Evolutionary conservation across 2,888 invertebrate species (phyloP), one percentile per base, ranked within the genome.

Genomic region (Drosophila anomalata): DNA sequence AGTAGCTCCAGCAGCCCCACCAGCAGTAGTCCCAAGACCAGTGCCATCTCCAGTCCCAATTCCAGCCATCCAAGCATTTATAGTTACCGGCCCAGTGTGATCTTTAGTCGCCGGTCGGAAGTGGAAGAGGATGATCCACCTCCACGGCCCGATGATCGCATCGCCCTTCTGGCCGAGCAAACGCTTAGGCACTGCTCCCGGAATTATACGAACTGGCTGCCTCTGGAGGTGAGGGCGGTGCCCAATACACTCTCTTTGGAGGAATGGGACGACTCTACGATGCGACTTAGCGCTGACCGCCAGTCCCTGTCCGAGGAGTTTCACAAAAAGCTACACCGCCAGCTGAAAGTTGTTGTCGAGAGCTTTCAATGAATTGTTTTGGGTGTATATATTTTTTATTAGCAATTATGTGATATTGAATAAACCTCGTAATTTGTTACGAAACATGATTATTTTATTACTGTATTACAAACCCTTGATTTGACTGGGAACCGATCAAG

Each of bases 21-120:
- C 6, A 61, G 50, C 8, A 61, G 52, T 5, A 55, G 61, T n/a
- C 56, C 53, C 41, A 53, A 52, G 20, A 54, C 41, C 33, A 31
- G n/a, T 12, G 33, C 44, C 22, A 24, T 24, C 3, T 24, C 22
- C 7, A 55, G 63, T n/a, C 56, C 56, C 33, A 51, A 54, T 14
- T 59, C 44, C 39, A 31, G 12, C 11, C 36, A 47, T 52, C 36
- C 29, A 17, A 59, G 57, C 22, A 55, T 59, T 11, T 7, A 14
- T 2, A 75, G 50, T 51, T 77, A 75, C 33, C 65, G 47, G 58
- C 73, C 86, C 7, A 82, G 77, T 5, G 72, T 51, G 7, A 57
- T 57, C 14, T 80, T 77, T 56, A 51, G 57, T 29, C 77, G 80
- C 3, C 86, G 80, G 24, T 66, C 69, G 0, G 55, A 67, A 2